These are phyloP conservation scores for Protomyctophum bolini DNA, from an alignment of 2,113 vertebrate species.

Conservation along the genomic window DNA sequence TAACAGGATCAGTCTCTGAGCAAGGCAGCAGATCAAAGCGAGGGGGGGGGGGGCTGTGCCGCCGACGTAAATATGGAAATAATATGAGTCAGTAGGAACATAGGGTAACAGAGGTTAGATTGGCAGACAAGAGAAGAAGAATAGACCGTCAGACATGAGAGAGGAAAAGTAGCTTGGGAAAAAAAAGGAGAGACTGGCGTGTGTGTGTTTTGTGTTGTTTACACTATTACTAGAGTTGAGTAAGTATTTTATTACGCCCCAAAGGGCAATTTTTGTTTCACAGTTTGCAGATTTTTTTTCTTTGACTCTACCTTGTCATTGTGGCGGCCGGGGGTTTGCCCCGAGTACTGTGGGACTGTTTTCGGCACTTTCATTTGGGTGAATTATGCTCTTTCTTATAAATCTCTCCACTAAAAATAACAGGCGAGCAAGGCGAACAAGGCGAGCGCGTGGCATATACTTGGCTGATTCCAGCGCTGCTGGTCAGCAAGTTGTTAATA, in stretches of 20 bases:
- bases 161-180: conserved; percentile 8
- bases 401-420: conserved; percentile 32
- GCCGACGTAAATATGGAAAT: conserved; percentile 74
- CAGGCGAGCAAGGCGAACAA: conserved; percentile 43
- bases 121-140: conserved; percentile 35
- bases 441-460: conserved; percentile 30
- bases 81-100: conserved; percentile 69
- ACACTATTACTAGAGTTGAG: conserved; percentile 22
- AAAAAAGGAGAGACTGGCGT: conserved; percentile 25
- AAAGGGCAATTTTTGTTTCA: conserved; percentile 37
- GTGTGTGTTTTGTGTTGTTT: conserved; percentile 30
- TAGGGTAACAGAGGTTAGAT: conserved; percentile 44
- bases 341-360: conserved; percentile 7
- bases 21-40: conserved; percentile 63
- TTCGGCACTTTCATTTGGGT: conserved; percentile 6
- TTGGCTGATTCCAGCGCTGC: conserved; percentile 33
- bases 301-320: conserved; percentile 27
- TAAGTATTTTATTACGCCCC: conserved; percentile 15
- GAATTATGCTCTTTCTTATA: conserved; percentile 40
- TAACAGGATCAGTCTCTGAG: conserved; percentile 71
- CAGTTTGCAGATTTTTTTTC: conserved; percentile 37
- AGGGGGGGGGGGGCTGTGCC: conserved; percentile 22
- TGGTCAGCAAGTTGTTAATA: conserved; percentile 42
- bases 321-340: conserved; percentile 16
- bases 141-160: conserved; percentile 28